Conservation (phyloP, 2,888 invertebrate genomes). For the Megamerina dolium region DNA sequence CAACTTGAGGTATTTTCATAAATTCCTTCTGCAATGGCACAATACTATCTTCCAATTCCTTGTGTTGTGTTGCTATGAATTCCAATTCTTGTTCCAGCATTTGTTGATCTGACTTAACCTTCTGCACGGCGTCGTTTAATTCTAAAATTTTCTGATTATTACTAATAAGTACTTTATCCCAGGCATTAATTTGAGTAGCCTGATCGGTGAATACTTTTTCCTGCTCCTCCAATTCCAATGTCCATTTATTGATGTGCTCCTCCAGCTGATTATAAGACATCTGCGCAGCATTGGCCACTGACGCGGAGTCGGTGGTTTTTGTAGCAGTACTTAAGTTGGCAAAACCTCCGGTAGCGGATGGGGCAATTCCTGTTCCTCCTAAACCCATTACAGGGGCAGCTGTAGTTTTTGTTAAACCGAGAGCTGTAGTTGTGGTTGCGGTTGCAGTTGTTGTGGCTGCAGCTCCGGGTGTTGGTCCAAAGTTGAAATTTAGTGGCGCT, state of each 20-base stretch:
- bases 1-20: constrained; percentile 62
- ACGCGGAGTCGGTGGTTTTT: constrained; percentile 53
- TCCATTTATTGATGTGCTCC: constrained; percentile 91
- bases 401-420: constrained; percentile 20
- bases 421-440: constrained; percentile 16
- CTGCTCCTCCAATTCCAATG: constrained; percentile 72
- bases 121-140: constrained; percentile 79
- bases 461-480: constrained; percentile 15
- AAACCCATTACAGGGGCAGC: constrained; percentile 16
- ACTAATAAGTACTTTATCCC: constrained; percentile 84
- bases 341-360: constrained; percentile 28
- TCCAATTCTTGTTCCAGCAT: constrained; percentile 89
- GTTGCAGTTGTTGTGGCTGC: constrained; percentile 19
- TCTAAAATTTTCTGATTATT: constrained; percentile 90
- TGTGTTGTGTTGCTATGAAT: constrained; percentile 87
- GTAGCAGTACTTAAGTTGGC: constrained; percentile 61
- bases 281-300: constrained; percentile 52
- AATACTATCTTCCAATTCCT: constrained; percentile 82
- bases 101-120: constrained; percentile 82
- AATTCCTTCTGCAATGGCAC: constrained; percentile 79
- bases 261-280: constrained; percentile 80
- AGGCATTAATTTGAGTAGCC: constrained; percentile 91
- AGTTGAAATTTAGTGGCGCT: constrained; percentile 15
- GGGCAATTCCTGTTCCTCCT: constrained; percentile 6
- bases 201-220: constrained; percentile 88